Evolutionary conservation across 1,140 invertebrate genomes (phyloP).

Genomic region (Lordiphosa stackelbergi): DNA sequence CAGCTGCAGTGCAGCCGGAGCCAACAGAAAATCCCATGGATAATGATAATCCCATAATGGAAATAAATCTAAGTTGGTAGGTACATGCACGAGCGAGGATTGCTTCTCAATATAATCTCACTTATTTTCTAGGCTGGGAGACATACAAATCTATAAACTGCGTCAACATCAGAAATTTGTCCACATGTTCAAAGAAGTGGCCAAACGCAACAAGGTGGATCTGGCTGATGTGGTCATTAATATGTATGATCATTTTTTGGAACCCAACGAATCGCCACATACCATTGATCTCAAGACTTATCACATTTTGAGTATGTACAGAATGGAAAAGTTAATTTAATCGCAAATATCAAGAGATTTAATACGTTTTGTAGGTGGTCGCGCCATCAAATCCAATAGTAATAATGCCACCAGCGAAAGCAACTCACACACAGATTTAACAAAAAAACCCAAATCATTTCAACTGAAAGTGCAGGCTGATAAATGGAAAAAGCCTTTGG

Average conservation of each 20-base stretch:
- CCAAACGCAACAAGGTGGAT: constrained; percentile 46
- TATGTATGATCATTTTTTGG: constrained; percentile 43
- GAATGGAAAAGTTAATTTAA: too few species aligned
- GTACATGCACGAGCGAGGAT: neutral
- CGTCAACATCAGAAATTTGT: constrained; percentile 60
- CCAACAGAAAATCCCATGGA: constrained; percentile 16
- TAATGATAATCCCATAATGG: constrained; percentile 51
- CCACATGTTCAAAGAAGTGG: constrained; percentile 55
- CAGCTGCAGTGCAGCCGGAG: neutral
- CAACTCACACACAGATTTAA: neutral
- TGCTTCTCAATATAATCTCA: too few species aligned
- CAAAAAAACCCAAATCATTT: constrained; percentile 33
- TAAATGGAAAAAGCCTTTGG: constrained; percentile 52
- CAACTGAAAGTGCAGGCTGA: constrained; percentile 60
- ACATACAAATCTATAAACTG: constrained; percentile 54
- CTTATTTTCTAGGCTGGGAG: constrained; percentile 39
- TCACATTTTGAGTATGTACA: constrained; percentile 53
- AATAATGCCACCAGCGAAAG: neutral
- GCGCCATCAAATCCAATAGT: constrained; percentile 23
- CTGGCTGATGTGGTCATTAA: constrained; percentile 44
- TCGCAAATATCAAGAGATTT: neutral
- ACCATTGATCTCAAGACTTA: constrained; percentile 48
- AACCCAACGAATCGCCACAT: constrained; percentile 44
- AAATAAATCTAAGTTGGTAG: constrained; percentile 54
- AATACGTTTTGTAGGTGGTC: constrained; percentile 40